Conservation (phyloP, 2,797 vertebrate species). For the Acipenser oxyrinchus region DNA sequence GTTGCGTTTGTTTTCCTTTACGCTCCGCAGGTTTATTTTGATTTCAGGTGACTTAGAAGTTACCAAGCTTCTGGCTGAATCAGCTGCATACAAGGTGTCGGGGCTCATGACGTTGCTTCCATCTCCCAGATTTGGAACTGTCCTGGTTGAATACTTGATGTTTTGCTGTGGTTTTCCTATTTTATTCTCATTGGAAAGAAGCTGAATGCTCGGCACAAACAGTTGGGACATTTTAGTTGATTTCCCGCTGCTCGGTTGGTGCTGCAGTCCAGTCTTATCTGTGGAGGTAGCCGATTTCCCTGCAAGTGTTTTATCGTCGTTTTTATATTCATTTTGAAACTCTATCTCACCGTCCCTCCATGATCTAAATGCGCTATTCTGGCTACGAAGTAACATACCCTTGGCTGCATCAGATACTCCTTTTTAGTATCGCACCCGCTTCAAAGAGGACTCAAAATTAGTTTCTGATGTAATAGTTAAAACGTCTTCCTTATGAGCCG, state of each 20-base stretch:
- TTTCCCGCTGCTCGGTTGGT: slow-evolving; percentile 48
- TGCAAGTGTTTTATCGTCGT: slow-evolving; percentile 22
- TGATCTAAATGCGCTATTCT: slow-evolving; percentile 72
- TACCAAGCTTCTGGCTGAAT: slow-evolving; percentile 26
- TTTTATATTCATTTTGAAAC: slow-evolving; percentile 48
- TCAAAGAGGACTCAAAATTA: slow-evolving; percentile 43
- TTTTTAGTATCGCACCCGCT: slow-evolving; percentile 56
- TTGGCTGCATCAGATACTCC: slow-evolving; percentile 64
- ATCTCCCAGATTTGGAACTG: slow-evolving; percentile 20
- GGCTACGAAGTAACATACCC: slow-evolving; percentile 60
- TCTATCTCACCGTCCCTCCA: slow-evolving; percentile 65
- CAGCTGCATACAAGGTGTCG: slow-evolving; percentile 29
- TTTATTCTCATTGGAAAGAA: slow-evolving; percentile 61
- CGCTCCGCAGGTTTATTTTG: slow-evolving; percentile 77
- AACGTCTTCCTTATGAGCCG: slow-evolving; percentile 30
- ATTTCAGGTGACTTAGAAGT: slow-evolving; percentile 72
- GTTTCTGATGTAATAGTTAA: slow-evolving; percentile 23
- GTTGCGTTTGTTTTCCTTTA: slow-evolving; percentile 64
- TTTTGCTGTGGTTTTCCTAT: slow-evolving; percentile 36
- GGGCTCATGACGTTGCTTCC: slow-evolving; percentile 27
- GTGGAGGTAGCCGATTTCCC: slow-evolving; percentile 46
- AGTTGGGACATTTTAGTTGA: slow-evolving; percentile 81
- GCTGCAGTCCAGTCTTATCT: slow-evolving; percentile 43
- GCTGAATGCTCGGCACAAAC: slow-evolving; percentile 83
- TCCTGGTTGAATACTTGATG: slow-evolving; percentile 37